Conservation (phyloP, 2,888 invertebrate genomes). For the Tridacna gigas region DNA sequence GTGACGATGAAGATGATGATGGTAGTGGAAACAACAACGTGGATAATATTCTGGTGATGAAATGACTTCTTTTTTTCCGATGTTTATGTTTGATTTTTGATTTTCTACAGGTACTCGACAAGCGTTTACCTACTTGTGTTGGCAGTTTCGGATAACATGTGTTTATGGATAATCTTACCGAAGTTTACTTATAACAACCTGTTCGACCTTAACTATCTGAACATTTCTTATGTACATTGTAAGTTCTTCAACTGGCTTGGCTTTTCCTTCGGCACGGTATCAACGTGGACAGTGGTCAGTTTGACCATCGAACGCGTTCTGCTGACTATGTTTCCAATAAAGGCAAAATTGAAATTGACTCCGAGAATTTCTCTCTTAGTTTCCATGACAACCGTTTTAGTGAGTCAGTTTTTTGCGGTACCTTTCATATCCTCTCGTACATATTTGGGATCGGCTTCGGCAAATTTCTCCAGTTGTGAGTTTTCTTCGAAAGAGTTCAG, state of each 20-base stretch:
- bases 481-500: neutral
- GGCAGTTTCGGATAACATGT: neutral
- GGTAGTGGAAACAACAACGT: too few species aligned
- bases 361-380: neutral
- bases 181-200: neutral
- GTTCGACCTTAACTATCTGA: neutral
- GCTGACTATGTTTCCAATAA: neutral
- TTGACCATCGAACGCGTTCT: constrained; percentile 4
- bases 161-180: neutral
- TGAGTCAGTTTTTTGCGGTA: neutral
- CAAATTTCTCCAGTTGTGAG: neutral
- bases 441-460: neutral
- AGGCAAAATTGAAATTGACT: neutral
- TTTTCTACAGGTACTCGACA: neutral
- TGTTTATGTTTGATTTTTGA: too few species aligned
- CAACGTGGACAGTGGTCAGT: neutral
- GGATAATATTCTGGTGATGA: too few species aligned
- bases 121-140: neutral
- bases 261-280: neutral
- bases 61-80: too few species aligned
- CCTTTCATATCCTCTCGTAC: neutral
- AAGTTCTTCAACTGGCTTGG: neutral
- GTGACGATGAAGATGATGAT: too few species aligned
- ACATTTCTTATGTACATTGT: neutral
- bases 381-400: neutral